phyloP scores from a whole-genome alignment of 2,113 vertebrate genomes.

The Blennius ocellaris region DNA sequence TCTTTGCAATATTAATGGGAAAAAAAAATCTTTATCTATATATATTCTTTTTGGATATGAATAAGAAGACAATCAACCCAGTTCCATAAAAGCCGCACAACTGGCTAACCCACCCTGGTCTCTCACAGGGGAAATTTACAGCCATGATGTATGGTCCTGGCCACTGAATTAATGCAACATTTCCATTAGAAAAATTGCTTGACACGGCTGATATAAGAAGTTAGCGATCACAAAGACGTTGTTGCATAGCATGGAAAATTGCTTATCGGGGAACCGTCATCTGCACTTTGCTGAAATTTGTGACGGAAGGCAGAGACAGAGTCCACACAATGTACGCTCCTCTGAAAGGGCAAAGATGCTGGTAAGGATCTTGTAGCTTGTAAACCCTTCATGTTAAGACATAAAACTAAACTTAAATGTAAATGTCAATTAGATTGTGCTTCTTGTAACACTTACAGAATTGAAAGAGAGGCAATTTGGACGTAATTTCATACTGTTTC shows the following conservation, averaged over 20 bases:
- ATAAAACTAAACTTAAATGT: slow-evolving; percentile 28
- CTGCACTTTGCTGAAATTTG: slow-evolving; percentile 68
- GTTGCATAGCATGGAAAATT: slow-evolving; percentile 70
- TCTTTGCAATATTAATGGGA: too few species aligned
- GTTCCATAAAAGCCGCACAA: slow-evolving; percentile 19
- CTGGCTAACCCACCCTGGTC: background rate
- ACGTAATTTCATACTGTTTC: slow-evolving; percentile 51
- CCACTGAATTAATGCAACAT: slow-evolving; percentile 74
- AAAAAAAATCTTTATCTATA: background rate
- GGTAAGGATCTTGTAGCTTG: slow-evolving; percentile 7
- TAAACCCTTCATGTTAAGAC: background rate
- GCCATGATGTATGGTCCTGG: slow-evolving; percentile 56
- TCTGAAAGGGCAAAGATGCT: background rate
- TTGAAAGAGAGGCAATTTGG: slow-evolving; percentile 27
- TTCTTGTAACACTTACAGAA: slow-evolving; percentile 14
- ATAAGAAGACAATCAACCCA: background rate
- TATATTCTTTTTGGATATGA: background rate
- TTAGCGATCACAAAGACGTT: slow-evolving; percentile 72
- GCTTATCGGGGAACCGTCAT: slow-evolving; percentile 80
- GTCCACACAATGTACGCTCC: background rate
- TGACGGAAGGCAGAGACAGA: slow-evolving; percentile 45
- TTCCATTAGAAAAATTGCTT: slow-evolving; percentile 84
- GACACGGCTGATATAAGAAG: slow-evolving; percentile 78
- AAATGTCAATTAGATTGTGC: slow-evolving; percentile 28
- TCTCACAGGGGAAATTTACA: slow-evolving; percentile 58